Conservation (phyloP, 2,797 vertebrate genomes). For the Margarornis squamiger region DNA sequence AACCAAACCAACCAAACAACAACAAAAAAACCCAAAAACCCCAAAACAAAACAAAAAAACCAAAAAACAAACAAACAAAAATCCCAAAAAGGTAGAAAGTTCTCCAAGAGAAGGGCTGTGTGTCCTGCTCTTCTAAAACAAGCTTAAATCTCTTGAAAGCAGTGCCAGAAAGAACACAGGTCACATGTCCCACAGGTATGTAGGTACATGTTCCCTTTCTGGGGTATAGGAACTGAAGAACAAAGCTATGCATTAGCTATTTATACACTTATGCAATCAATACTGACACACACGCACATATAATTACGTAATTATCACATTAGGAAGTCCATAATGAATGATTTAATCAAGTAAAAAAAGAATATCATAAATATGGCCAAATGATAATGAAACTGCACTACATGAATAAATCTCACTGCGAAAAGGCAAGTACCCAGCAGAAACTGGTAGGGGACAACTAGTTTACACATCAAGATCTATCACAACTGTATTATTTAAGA, state of each 20-base stretch:
- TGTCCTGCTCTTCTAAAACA: constrained; percentile 1
- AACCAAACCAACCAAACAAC: no score
- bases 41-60: no score
- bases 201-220: background rate
- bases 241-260: constrained; percentile 23
- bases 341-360: constrained; percentile 24
- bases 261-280: constrained; percentile 16
- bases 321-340: background rate
- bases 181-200: background rate
- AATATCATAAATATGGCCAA: background rate
- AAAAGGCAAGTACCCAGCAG: background rate
- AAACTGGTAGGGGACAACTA: background rate
- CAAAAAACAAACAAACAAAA: background rate
- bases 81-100: background rate
- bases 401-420: background rate
- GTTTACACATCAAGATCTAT: background rate
- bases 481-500: background rate
- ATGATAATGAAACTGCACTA: background rate
- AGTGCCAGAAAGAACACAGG: background rate
- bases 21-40: background rate
- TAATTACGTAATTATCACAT: constrained; percentile 1
- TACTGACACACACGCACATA: background rate
- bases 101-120: constrained; percentile 25
- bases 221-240: background rate
- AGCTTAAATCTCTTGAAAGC: constrained; percentile 53